These are phyloP conservation scores for Regulus satrapa DNA, from an alignment of 2,113 vertebrate genomes.

Conservation along the genomic window DNA sequence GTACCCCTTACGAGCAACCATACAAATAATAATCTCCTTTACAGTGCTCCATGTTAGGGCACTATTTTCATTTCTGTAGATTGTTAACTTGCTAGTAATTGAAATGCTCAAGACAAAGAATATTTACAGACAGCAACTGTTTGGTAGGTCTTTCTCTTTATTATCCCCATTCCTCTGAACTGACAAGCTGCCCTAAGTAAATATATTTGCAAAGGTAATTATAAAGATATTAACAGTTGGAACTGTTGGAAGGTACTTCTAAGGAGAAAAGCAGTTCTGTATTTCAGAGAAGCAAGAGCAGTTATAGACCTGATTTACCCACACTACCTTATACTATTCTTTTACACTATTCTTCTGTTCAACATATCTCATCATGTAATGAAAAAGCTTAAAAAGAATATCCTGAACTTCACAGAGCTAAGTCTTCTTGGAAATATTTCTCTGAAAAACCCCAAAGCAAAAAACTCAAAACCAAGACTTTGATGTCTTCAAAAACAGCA, in stretches of 20 bases:
- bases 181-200: background rate
- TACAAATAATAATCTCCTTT: background rate
- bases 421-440: background rate
- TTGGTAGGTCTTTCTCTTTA: background rate
- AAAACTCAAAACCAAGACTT: background rate
- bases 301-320: background rate
- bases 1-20: background rate
- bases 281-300: background rate
- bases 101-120: background rate
- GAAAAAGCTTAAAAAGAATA: background rate
- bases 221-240: background rate
- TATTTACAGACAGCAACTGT: background rate
- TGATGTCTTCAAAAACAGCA: background rate
- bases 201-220: background rate
- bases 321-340: background rate
- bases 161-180: background rate
- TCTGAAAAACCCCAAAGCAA: background rate
- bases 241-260: background rate
- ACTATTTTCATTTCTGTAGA: background rate
- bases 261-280: background rate
- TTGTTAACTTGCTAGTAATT: background rate
- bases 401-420: background rate
- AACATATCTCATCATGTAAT: background rate
- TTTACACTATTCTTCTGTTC: background rate
- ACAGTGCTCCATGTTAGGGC: background rate